These are phyloP conservation scores for Apotomis capreana DNA, from an alignment of 2,888 invertebrate genomes.

Conservation along the genomic window DNA sequence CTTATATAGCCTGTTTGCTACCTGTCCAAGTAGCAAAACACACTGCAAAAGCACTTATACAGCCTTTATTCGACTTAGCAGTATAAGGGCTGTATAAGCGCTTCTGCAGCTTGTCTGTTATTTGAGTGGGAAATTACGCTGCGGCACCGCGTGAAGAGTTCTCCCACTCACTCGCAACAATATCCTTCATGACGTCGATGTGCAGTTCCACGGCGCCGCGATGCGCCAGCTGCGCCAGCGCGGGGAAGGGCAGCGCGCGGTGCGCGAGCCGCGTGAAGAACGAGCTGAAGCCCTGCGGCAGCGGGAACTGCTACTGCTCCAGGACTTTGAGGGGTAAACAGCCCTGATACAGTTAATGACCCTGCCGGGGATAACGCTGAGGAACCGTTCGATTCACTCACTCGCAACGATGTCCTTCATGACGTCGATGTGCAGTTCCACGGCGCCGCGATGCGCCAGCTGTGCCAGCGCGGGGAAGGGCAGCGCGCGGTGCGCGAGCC, in stretches of 20 bases:
- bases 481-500: conserved; percentile 91
- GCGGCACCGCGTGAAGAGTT: no score
- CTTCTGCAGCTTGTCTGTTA: no score
- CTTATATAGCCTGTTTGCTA: no score
- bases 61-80: no score
- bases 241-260: conserved; percentile 88
- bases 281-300: conserved; percentile 94
- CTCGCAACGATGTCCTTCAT: conserved; percentile 92
- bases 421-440: conserved; percentile 94
- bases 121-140: no score
- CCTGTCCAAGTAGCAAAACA: no score
- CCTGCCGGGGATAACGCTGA: no score
- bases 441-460: conserved; percentile 92
- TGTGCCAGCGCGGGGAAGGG: conserved; percentile 91
- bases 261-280: conserved; percentile 95
- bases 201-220: conserved; percentile 93
- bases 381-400: no score
- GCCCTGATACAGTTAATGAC: no score
- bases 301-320: conserved; percentile 90
- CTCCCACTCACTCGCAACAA: conserved; percentile 90
- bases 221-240: conserved; percentile 93
- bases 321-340: conserved; percentile 82
- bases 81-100: no score
- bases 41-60: no score
- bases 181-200: conserved; percentile 93